Evolutionary conservation across 2,797 vertebrate genomes (phyloP), one percentile per base, ranked within the genome.

Genomic region (Okamejei kenojei): DNA sequence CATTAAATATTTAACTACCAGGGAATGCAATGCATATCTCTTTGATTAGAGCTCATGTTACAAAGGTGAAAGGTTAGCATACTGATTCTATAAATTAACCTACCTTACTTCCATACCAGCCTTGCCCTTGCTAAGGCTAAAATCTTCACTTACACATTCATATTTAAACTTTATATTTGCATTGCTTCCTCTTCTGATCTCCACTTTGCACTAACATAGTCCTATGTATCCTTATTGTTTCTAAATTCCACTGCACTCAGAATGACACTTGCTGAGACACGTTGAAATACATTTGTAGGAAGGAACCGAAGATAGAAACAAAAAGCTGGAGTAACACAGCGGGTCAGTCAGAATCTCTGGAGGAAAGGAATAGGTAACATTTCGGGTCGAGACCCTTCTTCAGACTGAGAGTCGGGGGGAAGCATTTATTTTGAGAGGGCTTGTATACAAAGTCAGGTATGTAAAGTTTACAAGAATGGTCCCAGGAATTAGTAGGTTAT

Each of bases 1-100:
- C 32, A 26, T 88, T 63, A n/a, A 88, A 32, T 32, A 88, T 21
- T 88, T 65, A 65, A 88, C 54, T 65, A 29, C 84, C n/a, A 88
- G 61, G 9, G 2, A 88, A 65, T 88, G 29, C 19, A n/a, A 88
- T 88, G n/a, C n/a, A 32, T 61, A 1, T 65, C 29, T 65, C 35
- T 65, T 63, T 65, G 61, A 88, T 65, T 32, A 65, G 9, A 88
- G 15, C 1, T n/a, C 17, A 1, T 65, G 84, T 65, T 61, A 73
- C 71, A 88, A 65, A 65, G 84, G 61, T 88, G 61, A 88, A 88
- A 65, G 15, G 32, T 88, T 61, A 88, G 58, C 63, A 7, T 86
- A 9, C 79, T 23, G 35, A 54, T 11, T 82, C 80, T 54, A 7
- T 58, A 54, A 82, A 26, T 26, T 26, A 54, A 8, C 2, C 45